These are phyloP conservation scores for Strix aluco DNA, from an alignment of 2,113 vertebrate species.

Conservation along the genomic window DNA sequence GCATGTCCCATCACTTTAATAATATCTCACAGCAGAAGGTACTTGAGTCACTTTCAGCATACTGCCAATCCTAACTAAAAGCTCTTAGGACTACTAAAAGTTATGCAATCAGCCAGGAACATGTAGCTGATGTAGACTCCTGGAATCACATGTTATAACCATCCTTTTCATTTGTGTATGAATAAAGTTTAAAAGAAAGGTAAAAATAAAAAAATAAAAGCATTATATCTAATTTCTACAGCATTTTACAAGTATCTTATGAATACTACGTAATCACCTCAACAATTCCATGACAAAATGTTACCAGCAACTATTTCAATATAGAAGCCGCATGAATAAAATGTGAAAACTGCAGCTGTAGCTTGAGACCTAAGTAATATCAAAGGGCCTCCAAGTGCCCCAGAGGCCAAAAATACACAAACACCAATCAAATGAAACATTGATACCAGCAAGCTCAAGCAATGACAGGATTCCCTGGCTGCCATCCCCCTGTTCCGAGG, in stretches of 20 bases:
- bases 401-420: background rate
- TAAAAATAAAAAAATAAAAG: background rate
- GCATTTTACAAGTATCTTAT: background rate
- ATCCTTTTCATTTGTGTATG: background rate
- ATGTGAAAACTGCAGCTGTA: background rate
- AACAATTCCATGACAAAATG: background rate
- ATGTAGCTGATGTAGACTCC: background rate
- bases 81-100: background rate
- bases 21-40: constrained; percentile 6
- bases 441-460: background rate
- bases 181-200: background rate
- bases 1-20: background rate
- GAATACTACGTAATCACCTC: background rate
- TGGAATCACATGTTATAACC: background rate
- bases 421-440: background rate
- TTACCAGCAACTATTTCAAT: background rate
- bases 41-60: background rate
- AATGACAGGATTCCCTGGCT: background rate
- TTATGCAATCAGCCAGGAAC: background rate
- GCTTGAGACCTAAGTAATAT: background rate
- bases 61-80: background rate
- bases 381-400: background rate
- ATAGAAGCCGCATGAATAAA: background rate
- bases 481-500: background rate
- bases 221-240: background rate